Evolutionary conservation across 2,113 vertebrate genomes (phyloP), one percentile per base, ranked within the genome.

Genomic region (Oncorhynchus masou): DNA sequence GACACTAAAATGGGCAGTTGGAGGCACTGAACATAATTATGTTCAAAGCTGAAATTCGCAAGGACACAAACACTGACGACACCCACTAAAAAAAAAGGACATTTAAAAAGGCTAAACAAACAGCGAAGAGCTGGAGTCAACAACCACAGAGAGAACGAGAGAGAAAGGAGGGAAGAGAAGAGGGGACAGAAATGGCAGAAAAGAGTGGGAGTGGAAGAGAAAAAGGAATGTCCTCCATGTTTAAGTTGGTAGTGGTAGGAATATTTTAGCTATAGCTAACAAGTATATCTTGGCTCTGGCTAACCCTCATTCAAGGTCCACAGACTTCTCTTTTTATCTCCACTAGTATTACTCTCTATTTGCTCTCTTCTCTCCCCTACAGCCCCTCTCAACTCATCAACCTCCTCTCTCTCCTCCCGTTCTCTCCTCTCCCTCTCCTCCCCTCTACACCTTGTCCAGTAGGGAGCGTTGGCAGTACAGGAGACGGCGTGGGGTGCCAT

Each of bases 391-490:
- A 12, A 19, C 31, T 70, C 39, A 13, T 70, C 49, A 16, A 19
- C 24, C 74, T 57, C 64, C 48, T 24, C 59, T 27, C 25, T 45
- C 8, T 25, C 51, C 34, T 34, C 31, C 15, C 60, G 45, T 71
- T 73, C 68, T 27, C 15, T 15, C 48, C 51, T 54, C 15, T 24
- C 16, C 73, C 49, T 62, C 64, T 70, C 65, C 24, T 5, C 24
- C 34, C 57, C 22, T 84, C 91, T 96, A 97, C 90, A 97, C 96
- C 87, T 96, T 95, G 92, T 96, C 95, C 89, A 97, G 91, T 91
- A 96, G 89, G 71, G 96, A 97, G 20, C 96, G 94, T 83, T 97
- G 94, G 92, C 94, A 96, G 80, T 96, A 95, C 51, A 97, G 93
- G 85, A 97, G 92, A 81, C 93, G 93, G 74, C 95, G 95, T 60